Conservation (phyloP, 2,888 invertebrate genomes). For the Bembecia ichneumoniformis region DNA sequence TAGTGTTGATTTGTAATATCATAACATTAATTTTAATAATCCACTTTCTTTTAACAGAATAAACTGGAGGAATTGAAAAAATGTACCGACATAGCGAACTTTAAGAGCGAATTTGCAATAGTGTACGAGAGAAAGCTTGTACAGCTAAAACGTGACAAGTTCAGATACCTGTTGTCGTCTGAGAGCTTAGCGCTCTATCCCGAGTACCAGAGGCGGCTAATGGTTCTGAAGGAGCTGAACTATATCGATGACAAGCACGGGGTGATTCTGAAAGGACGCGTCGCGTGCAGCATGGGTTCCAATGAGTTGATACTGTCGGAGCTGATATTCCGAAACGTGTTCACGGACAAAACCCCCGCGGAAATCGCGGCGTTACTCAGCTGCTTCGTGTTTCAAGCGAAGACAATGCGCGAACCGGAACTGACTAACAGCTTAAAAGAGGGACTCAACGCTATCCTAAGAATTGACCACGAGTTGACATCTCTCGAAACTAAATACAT, state of each 20-base stretch:
- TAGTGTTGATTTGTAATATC: too few relatives aligned
- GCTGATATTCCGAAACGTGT: slow-evolving; percentile 89
- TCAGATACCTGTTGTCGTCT: slow-evolving; percentile 84
- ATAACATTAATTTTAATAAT: too few relatives aligned
- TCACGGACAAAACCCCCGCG: slow-evolving; percentile 87
- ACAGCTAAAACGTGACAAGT: slow-evolving; percentile 76
- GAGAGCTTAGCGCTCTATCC: slow-evolving; percentile 89
- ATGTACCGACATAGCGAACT: slow-evolving; percentile 82
- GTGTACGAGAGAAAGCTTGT: slow-evolving; percentile 83
- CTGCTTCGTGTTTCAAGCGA: slow-evolving; percentile 92
- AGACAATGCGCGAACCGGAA: slow-evolving; percentile 73
- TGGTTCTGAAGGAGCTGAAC: slow-evolving; percentile 81
- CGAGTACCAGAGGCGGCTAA: slow-evolving; percentile 87
- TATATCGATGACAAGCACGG: slow-evolving; percentile 72
- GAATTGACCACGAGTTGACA: slow-evolving; percentile 78
- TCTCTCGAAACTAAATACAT: slow-evolving; percentile 76
- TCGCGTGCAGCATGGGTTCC: slow-evolving; percentile 65
- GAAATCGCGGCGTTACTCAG: slow-evolving; percentile 96
- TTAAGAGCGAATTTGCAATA: slow-evolving; percentile 81
- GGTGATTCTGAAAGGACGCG: slow-evolving; percentile 59
- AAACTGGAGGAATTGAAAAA: slow-evolving; percentile 67
- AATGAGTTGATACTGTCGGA: slow-evolving; percentile 96
- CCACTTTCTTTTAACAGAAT: slow-evolving; percentile 25
- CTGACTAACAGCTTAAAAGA: slow-evolving; percentile 73
- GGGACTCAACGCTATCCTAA: slow-evolving; percentile 79